Base-by-base conservation (phyloP, 2,888 invertebrate genomes). In the Temnothorax rugatulus region DNA sequence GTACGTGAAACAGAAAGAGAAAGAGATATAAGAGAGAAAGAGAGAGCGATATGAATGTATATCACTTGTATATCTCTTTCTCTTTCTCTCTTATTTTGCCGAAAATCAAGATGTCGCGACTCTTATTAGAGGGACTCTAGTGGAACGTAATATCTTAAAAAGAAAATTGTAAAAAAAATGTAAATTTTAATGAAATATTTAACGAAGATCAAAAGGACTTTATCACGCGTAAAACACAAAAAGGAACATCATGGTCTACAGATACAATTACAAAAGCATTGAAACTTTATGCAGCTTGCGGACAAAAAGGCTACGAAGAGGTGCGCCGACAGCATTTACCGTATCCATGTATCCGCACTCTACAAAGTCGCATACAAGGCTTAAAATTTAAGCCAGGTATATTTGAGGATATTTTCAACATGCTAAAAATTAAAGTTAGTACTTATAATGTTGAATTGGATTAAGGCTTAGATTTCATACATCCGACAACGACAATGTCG, bases 331-430 rank as follows among this genome's bases (percentile, higher is more conserved):
- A 68, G 7, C 7, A 68, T 9, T 68, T 68, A 29, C 68, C 68
- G 1, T 68, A 68, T 50, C 47, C 47, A 8, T 50, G 68, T 29
- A 68, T 68, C 18, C 25, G 68, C 2, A 68, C 68, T 2, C 4
- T 68, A 1, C 68, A 68, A 68, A 8, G 15, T 68, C 68, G 29
- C 3, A 68, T 68, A 68, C 47, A 47, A 29, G 29, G 29, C 47
- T 50, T 68, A 15, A 47, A 68, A 68, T 68, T 47, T 50, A 68
- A 68, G 8, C 44, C 41, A 44, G 44, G 63, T 38, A 38, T 34
- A 15, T 61, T 61, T 5, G 34, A 61, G 5, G 61, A 61, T 34
- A 18, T 61, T 1, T 34, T 61, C 34, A 13, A 15, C 18, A 34
- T 57, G 11, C 25, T 57, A 57, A 21, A 57, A 25, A 57, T 57